These are phyloP conservation scores for Lacerta viridis DNA, from an alignment of 2,797 vertebrate species.

Conservation along the genomic window DNA sequence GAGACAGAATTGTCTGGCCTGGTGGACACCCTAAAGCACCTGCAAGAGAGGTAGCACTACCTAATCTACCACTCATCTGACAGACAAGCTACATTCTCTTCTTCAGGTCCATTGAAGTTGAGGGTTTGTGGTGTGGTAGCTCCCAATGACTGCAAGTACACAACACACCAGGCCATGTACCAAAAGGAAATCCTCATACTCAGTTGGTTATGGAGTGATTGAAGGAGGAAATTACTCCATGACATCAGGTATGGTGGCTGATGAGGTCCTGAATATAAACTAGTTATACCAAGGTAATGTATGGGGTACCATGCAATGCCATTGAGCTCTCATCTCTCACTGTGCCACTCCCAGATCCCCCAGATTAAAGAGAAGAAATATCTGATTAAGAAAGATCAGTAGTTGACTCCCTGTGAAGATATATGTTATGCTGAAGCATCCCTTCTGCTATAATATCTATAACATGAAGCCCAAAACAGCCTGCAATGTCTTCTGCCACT, in stretches of 20 bases:
- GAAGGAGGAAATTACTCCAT: background rate
- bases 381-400: background rate
- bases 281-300: background rate
- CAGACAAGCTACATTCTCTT: background rate
- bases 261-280: background rate
- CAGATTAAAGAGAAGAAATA: background rate
- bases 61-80: background rate
- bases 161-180: background rate
- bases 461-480: background rate
- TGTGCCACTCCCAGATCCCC: background rate
- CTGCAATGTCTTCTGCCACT: conserved; percentile 11
- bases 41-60: too few relatives aligned
- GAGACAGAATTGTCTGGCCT: too few relatives aligned
- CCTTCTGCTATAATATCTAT: background rate
- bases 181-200: background rate
- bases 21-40: too few relatives aligned
- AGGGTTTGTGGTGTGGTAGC: background rate
- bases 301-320: background rate
- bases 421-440: background rate
- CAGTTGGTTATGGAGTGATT: too few relatives aligned
- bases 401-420: background rate
- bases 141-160: background rate
- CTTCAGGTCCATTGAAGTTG: too few relatives aligned
- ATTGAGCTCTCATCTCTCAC: background rate
- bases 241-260: background rate